Percentiles rank a stretch among this genome's conserved stretches.
Conservation (phyloP, 2,888 invertebrate species). For the Ichneumon xanthorius region DNA sequence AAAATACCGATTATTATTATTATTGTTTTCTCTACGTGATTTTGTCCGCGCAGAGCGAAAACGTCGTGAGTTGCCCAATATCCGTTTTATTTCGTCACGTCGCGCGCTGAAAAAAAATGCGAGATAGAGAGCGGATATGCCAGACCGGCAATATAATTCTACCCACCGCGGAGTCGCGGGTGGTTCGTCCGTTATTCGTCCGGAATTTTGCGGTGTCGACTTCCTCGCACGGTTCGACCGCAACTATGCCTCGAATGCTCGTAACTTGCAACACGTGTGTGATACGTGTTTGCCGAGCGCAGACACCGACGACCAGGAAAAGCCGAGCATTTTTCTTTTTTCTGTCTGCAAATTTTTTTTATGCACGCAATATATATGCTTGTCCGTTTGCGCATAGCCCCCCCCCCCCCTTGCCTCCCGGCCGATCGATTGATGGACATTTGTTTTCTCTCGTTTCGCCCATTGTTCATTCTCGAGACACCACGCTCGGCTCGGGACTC, state of each 20-base stretch:
- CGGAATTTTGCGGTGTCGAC: conserved; percentile 71
- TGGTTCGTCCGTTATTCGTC: conserved; percentile 72
- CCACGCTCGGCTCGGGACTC: conserved; percentile 23
- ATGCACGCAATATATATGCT: not conserved
- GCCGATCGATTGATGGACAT: conserved; percentile 44
- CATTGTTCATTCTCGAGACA: conserved; percentile 57
- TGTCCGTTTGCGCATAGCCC: not conserved
- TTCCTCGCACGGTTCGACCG: conserved; percentile 49
- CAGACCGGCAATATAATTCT: conserved; percentile 51
- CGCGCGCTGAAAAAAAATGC: conserved; percentile 54
- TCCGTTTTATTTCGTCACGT: not conserved
- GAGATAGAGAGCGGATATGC: conserved; percentile 65
- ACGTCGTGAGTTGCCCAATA: too few species aligned
- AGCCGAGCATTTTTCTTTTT: not conserved
- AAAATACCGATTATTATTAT: not conserved
- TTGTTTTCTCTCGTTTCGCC: conserved; percentile 51
- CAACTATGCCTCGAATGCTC: conserved; percentile 29
- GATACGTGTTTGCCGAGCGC: not conserved
- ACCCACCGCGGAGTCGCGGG: conserved; percentile 42
- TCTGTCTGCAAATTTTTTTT: conserved; percentile 7
- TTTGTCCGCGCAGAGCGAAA: not conserved
- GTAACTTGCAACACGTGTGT: not conserved
- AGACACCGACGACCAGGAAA: not conserved
- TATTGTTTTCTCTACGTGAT: not conserved
- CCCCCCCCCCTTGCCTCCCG: too few species aligned